Evolutionary conservation across 2,888 invertebrate species (phyloP).

Genomic region (Eristalinus sepulchralis): DNA sequence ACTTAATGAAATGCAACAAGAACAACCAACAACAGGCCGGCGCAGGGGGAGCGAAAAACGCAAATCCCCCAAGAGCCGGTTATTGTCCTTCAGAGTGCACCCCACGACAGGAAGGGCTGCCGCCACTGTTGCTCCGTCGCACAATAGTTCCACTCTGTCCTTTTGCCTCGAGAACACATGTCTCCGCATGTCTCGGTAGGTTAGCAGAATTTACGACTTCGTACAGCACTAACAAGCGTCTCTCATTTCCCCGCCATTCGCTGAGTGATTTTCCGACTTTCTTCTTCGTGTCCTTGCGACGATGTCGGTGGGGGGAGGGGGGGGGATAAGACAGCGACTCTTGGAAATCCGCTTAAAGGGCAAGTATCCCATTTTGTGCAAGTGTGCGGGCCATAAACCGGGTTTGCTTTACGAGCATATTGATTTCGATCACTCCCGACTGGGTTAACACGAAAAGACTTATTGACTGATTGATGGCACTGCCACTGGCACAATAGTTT

Average conservation of each 20-base stretch:
- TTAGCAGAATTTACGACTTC: constrained; percentile 42
- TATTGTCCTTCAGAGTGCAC: constrained; percentile 14
- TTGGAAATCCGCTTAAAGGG: constrained; percentile 4
- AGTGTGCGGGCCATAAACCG: not conserved
- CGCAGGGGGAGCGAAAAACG: not conserved
- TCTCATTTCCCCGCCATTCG: constrained; percentile 19
- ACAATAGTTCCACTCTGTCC: constrained; percentile 33
- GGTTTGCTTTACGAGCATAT: not conserved
- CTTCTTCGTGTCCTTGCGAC: constrained; percentile 23
- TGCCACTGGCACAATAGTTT: not conserved
- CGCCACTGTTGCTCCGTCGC: not conserved
- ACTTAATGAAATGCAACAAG: constrained; percentile 30
- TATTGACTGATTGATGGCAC: not conserved
- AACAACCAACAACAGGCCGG: not conserved
- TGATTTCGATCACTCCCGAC: not conserved
- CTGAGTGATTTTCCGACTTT: constrained; percentile 15
- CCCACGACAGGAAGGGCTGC: not conserved
- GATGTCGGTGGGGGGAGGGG: not conserved
- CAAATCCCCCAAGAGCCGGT: not conserved
- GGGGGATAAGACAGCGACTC: not conserved
- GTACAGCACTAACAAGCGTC: constrained; percentile 20
- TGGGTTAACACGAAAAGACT: not conserved
- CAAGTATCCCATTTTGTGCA: not conserved
- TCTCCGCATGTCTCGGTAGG: constrained; percentile 32
- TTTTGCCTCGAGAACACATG: constrained; percentile 28